Conservation (phyloP, 2,113 vertebrate genomes). For the Crotalus tigris region DNA sequence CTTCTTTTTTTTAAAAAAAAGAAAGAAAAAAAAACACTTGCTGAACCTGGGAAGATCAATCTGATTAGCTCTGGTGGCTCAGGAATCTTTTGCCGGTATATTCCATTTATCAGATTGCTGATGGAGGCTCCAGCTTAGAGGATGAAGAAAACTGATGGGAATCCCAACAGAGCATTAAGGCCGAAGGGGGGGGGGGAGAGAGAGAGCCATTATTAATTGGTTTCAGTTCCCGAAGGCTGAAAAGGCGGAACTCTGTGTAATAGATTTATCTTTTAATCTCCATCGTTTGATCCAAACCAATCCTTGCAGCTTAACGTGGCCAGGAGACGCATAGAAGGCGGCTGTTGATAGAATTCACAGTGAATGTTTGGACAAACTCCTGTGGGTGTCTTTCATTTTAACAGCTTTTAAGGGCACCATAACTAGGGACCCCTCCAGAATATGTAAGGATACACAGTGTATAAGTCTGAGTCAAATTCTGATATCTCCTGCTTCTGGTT, state of each 20-base stretch:
- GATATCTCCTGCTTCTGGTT: neutral
- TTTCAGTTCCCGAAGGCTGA: conserved; percentile 13
- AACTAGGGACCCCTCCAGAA: neutral
- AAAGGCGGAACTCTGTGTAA: conserved; percentile 4
- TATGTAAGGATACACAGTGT: neutral
- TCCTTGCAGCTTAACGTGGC: neutral
- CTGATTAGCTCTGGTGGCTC: conserved; percentile 29
- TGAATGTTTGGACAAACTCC: neutral
- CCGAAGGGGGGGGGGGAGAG: neutral
- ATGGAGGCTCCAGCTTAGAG: conserved; percentile 22
- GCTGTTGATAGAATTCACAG: neutral
- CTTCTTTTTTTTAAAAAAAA: neutral
- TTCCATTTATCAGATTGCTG: neutral
- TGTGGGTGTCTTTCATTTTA: neutral
- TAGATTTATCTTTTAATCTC: neutral
- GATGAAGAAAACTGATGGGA: conserved; percentile 8
- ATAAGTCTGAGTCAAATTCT: neutral
- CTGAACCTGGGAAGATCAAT: conserved; percentile 42
- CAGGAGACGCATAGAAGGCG: neutral
- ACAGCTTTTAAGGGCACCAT: neutral
- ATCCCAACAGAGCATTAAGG: neutral
- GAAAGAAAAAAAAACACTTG: neutral
- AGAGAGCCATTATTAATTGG: neutral
- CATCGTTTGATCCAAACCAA: conserved; percentile 22
- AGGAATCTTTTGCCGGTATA: neutral